A percentile compares a stretch with the other conserved stretches of the same genome.
These are phyloP conservation scores for Elanus axillaris DNA, from an alignment of 2,113 vertebrate genomes.

Conservation along the genomic window DNA sequence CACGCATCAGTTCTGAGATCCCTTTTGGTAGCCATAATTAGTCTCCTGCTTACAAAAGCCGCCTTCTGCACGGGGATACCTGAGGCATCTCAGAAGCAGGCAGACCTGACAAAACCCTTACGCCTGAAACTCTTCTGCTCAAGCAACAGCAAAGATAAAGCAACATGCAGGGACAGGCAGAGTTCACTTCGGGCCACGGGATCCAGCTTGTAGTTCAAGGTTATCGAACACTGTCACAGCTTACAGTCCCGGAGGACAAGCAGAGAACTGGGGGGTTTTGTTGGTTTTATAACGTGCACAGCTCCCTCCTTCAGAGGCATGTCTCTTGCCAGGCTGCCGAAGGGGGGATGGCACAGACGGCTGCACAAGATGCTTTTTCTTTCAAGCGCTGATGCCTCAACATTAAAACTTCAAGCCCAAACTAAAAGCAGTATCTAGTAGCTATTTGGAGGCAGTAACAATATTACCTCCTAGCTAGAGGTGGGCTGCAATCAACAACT, in stretches of 20 bases:
- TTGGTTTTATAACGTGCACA: background rate
- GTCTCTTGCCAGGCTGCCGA: background rate
- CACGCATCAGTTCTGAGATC: background rate
- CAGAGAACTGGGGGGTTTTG: background rate
- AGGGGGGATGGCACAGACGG: background rate
- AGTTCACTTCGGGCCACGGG: background rate
- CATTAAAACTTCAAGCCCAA: background rate
- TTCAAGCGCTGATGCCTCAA: background rate
- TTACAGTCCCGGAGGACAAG: background rate
- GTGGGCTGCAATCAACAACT: background rate
- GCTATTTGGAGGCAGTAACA: background rate
- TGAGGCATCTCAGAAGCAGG: background rate
- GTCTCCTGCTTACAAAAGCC: background rate
- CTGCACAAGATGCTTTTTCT: background rate
- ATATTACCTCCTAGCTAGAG: background rate
- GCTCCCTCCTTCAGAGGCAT: background rate
- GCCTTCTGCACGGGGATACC: rapidly evolving
- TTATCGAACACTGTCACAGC: background rate
- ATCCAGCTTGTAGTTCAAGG: background rate
- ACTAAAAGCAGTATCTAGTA: background rate
- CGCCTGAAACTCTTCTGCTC: background rate
- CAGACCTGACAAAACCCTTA: background rate
- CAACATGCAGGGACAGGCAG: background rate
- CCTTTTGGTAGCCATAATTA: background rate
- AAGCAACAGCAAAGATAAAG: background rate